Base-by-base conservation (phyloP, 2,113 vertebrate species). In the Dipodomys ordii region DNA sequence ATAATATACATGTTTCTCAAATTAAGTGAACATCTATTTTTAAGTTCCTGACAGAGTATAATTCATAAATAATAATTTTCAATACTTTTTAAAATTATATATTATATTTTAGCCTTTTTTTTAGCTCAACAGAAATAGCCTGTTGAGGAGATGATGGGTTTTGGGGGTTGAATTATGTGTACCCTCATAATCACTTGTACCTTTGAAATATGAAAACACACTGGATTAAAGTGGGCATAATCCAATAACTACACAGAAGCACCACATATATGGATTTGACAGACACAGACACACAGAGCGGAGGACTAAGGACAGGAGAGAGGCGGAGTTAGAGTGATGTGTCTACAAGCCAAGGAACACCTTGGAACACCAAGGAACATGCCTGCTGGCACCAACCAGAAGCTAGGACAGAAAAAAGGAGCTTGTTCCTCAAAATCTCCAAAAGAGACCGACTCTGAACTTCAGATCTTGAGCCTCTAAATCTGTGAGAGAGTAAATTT, bases 11-110 rank as follows among this genome's bases (percentile, higher is more conserved):
- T 62, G n/a, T n/a, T 93, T 90, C 57, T 88, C 46, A 84, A 76
- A 90, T 76, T 81, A 90, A 39, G 19, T 92, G 57, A 57, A 12
- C 6, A 78, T 68, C 12, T 74, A 73, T 30, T 87, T 92, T 90
- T 68, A 87, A 90, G 62, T 62, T 77, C 16, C 39, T 32, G 69
- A 11, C 19, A 32, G 44, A 93, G 10, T 7, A 4, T 49, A 80
- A 89, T 22, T 77, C 72, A 20, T 20, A 49, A 86, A 6, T 77
- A 67, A 74, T 60, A 0, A 6, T 83, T 86, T 69, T 82, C 71
- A 74, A 35, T 67, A 53, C 2, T 44, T 90, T 27, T 60, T 84
- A 23, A 64, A 62, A 57, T 69, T 77, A 32, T 10, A 49, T 80
- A 87, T 3, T 60, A 74, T 11, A 79, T 27, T 95, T 87, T 68